Conservation (phyloP, 64 coral and sea anemone genomes). For the Orbicella faveolata region DNA sequence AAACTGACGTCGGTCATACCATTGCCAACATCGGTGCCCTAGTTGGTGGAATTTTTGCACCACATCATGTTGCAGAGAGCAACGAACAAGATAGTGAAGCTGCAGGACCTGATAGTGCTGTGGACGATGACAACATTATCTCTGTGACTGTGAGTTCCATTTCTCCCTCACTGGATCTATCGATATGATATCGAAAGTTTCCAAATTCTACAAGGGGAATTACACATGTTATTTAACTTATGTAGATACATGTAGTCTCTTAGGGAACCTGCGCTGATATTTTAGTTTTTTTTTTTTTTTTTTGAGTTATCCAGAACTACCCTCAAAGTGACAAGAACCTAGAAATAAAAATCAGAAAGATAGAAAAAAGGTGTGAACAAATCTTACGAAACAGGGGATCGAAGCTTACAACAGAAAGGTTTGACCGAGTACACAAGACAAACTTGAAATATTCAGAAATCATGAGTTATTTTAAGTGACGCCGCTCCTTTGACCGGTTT, state of each 20-base stretch:
- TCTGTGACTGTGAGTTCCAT: constrained; percentile 12
- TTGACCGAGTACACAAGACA: no score
- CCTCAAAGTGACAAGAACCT: no score
- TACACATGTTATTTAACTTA: background rate
- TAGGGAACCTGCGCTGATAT: no score
- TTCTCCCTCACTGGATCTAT: background rate
- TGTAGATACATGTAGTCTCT: no score
- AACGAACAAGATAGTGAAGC: background rate
- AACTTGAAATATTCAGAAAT: no score
- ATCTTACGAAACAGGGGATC: no score
- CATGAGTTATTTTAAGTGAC: no score
- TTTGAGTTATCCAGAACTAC: no score
- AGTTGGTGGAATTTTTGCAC: constrained; percentile 11
- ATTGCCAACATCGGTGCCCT: constrained; percentile 7
- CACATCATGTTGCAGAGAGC: background rate
- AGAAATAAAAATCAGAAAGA: no score
- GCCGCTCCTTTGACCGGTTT: background rate
- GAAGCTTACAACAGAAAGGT: no score
- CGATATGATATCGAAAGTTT: background rate
- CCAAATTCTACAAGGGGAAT: background rate
- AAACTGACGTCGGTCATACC: background rate
- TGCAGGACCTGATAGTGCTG: background rate
- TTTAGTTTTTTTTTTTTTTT: no score
- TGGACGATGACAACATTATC: constrained; percentile 11
- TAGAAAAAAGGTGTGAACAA: no score